These are phyloP conservation scores for Caenorhabditis latens DNA, from an alignment of 1,140 invertebrate species.

Conservation along the genomic window DNA sequence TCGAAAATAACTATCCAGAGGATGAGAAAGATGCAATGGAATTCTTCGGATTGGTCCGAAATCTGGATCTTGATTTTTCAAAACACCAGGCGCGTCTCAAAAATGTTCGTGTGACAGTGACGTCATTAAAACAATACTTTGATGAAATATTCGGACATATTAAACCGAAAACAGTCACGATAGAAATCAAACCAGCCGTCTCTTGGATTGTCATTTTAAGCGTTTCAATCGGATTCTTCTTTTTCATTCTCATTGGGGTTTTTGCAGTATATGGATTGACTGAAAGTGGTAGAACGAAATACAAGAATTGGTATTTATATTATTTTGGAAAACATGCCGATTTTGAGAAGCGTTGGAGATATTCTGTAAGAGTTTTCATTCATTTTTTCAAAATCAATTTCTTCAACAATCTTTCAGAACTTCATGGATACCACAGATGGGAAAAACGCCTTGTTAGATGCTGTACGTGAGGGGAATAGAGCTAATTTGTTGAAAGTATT, in stretches of 20 bases:
- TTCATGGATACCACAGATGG: neutral
- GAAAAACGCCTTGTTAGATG: neutral
- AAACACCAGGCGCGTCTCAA: neutral
- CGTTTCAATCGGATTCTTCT: neutral
- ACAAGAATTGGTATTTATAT: neutral
- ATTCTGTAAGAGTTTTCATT: neutral
- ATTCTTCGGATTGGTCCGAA: neutral
- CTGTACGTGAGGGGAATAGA: neutral
- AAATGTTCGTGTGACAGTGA: neutral
- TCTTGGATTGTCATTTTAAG: neutral
- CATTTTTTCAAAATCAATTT: too few species aligned
- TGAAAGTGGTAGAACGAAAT: neutral
- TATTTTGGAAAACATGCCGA: neutral
- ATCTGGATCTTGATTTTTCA: neutral
- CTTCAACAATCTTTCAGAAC: neutral
- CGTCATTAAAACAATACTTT: neutral
- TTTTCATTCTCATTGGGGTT: neutral
- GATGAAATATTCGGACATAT: neutral
- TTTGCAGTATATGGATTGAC: neutral
- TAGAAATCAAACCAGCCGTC: neutral
- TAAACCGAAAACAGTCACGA: neutral
- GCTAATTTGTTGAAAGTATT: neutral
- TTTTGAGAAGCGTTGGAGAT: slow-evolving; percentile 6
- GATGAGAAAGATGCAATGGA: neutral
- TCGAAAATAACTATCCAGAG: neutral